These are phyloP conservation scores for Drosophila limbata DNA, from an alignment of 2,888 invertebrate species.

Conservation along the genomic window DNA sequence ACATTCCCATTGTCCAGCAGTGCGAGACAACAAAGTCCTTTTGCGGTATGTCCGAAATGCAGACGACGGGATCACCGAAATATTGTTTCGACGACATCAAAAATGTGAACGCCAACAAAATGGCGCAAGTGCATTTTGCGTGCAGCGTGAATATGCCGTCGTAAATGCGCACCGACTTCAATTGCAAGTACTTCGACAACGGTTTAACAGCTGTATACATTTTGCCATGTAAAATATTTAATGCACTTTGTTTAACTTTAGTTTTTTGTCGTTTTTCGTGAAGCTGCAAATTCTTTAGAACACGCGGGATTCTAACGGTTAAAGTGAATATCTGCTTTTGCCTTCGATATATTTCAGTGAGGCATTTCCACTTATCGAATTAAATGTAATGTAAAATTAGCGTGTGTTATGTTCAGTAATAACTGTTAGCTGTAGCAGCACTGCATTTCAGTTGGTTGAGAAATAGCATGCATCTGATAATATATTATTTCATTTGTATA, in stretches of 20 bases:
- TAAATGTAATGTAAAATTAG: background rate
- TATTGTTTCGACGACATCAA: constrained; percentile 93
- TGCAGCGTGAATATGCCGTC: constrained; percentile 91
- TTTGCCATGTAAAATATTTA: constrained; percentile 65
- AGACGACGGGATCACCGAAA: constrained; percentile 94
- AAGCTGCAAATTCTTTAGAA: constrained; percentile 21
- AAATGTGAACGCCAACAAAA: constrained; percentile 90
- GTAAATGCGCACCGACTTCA: constrained; percentile 90
- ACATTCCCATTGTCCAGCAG: constrained; percentile 93
- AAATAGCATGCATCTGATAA: background rate
- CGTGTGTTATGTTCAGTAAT: constrained; percentile 8
- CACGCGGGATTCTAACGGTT: constrained; percentile 73
- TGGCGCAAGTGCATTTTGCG: constrained; percentile 89
- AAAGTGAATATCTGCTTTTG: background rate
- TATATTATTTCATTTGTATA: background rate
- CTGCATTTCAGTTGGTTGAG: background rate
- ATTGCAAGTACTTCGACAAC: constrained; percentile 87
- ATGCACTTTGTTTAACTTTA: background rate
- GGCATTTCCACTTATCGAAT: background rate
- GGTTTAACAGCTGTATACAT: constrained; percentile 89
- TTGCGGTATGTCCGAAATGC: constrained; percentile 87
- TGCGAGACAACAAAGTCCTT: constrained; percentile 90
- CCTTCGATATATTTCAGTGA: background rate
- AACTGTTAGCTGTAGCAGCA: background rate
- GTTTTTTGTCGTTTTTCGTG: background rate